Conservation (phyloP, 2,888 invertebrate species). For the Polydesmus complanatus region DNA sequence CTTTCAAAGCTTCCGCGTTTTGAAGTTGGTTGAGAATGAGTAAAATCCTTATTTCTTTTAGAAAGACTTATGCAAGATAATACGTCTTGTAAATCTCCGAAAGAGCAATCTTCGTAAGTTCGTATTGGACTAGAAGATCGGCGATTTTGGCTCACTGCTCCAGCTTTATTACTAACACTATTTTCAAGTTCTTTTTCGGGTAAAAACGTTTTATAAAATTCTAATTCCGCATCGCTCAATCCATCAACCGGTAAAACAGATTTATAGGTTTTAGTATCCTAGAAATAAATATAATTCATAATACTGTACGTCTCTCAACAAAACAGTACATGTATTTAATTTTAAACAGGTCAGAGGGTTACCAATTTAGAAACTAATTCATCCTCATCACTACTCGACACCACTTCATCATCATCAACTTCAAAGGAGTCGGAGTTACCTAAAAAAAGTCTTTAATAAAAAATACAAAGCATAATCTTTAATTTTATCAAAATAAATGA, state of each 20-base stretch:
- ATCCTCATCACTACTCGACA: conserved; percentile 13
- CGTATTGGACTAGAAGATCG: background rate
- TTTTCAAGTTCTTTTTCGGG: conserved; percentile 6
- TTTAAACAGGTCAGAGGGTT: no score
- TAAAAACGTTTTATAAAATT: conserved; percentile 2
- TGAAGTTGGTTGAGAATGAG: background rate
- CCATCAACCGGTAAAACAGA: background rate
- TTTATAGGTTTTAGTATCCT: no score
- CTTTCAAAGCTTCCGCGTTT: background rate
- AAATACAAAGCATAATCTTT: background rate
- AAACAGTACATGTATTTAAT: no score
- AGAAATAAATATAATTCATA: no score
- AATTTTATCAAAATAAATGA: background rate
- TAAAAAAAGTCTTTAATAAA: background rate
- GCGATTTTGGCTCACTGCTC: background rate
- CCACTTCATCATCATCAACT: conserved; percentile 2
- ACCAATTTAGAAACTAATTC: background rate
- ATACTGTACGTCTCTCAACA: background rate
- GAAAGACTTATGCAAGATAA: conserved; percentile 6
- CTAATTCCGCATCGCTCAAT: background rate
- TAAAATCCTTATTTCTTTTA: background rate
- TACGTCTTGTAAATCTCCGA: conserved; percentile 1
- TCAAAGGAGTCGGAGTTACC: background rate
- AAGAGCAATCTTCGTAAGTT: background rate
- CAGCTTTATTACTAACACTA: background rate